Evolutionary conservation across 2,888 invertebrate species (phyloP).

Genomic region (Plebejus melissa): DNA sequence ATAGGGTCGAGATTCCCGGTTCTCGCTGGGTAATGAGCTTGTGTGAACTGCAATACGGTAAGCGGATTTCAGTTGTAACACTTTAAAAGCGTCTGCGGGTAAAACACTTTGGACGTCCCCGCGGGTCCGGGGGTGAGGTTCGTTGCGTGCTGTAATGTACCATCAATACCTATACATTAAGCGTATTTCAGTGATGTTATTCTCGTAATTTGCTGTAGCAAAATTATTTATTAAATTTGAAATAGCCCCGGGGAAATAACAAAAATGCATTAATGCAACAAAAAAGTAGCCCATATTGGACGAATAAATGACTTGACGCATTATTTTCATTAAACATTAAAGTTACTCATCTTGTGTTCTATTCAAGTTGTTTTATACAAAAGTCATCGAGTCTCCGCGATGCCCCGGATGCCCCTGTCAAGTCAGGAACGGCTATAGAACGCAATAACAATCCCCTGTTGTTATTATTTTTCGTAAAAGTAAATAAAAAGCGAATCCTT

Average conservation of each 20-base stretch:
- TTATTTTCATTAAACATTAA: too few relatives aligned
- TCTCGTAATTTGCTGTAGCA: background rate
- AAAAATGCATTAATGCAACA: too few relatives aligned
- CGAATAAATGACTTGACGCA: too few relatives aligned
- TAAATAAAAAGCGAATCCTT: conserved; percentile 27
- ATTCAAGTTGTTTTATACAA: background rate
- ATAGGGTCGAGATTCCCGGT: background rate
- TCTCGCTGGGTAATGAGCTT: background rate
- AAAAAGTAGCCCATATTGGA: too few relatives aligned
- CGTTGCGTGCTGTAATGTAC: background rate
- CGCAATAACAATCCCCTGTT: conserved; percentile 16
- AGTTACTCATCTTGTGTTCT: background rate
- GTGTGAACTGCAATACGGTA: conserved; percentile 17
- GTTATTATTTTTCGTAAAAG: conserved; percentile 13
- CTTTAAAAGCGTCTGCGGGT: conserved; percentile 19
- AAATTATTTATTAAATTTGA: background rate
- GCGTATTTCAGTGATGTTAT: background rate
- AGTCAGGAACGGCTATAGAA: background rate
- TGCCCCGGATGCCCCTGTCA: background rate
- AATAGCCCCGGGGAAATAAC: background rate
- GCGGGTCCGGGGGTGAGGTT: background rate
- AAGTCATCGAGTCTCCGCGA: background rate
- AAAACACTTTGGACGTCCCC: background rate
- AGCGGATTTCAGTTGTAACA: conserved; percentile 17
- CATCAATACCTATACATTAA: background rate